Evolutionary conservation across 2,888 invertebrate genomes (phyloP).

Genomic region (Sinopyrophorus schimmeli): DNA sequence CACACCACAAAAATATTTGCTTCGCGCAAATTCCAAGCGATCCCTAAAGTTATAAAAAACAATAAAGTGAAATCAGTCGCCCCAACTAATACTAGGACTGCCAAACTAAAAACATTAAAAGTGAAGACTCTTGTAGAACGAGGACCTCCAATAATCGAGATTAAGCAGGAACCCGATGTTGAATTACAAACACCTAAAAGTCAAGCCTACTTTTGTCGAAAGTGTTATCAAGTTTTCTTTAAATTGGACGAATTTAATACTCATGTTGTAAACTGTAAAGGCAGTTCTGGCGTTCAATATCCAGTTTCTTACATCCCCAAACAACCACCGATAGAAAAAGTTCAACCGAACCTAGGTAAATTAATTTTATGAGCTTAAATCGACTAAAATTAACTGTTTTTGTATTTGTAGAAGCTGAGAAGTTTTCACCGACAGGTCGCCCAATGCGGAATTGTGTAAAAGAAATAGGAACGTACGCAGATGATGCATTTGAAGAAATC

Average conservation of each 20-base stretch:
- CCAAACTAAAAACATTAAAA: constrained; percentile 38
- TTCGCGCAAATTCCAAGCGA: constrained; percentile 34
- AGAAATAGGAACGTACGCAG: constrained; percentile 49
- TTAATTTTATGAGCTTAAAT: no score
- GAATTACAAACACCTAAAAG: constrained; percentile 38
- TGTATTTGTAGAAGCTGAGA: constrained; percentile 26
- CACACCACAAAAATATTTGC: constrained; percentile 49
- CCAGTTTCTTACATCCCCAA: not conserved
- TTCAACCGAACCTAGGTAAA: no score
- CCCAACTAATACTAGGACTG: constrained; percentile 7
- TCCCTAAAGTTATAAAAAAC: constrained; percentile 33
- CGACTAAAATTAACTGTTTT: no score
- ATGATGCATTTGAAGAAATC: constrained; percentile 35
- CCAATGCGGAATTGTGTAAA: constrained; percentile 50
- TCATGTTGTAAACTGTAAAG: constrained; percentile 42
- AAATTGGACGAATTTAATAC: constrained; percentile 53
- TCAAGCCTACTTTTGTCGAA: constrained; percentile 54
- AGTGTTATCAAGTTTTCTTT: constrained; percentile 54
- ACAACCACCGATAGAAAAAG: no score
- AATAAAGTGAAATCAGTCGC: constrained; percentile 25
- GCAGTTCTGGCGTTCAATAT: constrained; percentile 14
- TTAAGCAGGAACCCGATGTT: constrained; percentile 34
- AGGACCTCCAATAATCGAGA: constrained; percentile 33
- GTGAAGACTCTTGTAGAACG: constrained; percentile 40
- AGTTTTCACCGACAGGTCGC: constrained; percentile 43